These are phyloP conservation scores for Platycercus adscitus DNA, from an alignment of 2,113 vertebrate genomes.

Conservation along the genomic window DNA sequence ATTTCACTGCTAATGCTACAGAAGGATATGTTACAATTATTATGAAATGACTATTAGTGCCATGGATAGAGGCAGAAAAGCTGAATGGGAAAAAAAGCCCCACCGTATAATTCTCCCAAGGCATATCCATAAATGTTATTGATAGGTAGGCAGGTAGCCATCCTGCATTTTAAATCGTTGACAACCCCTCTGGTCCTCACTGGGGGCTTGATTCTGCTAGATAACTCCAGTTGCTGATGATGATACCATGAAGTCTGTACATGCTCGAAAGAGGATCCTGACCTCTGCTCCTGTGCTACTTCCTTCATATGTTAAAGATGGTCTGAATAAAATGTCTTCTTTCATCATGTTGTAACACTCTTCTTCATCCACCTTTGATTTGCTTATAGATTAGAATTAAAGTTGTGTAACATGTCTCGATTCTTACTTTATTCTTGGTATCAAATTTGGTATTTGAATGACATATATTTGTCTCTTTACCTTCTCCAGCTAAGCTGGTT, in stretches of 20 bases:
- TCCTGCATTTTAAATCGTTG: not conserved
- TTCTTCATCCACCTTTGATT: not conserved
- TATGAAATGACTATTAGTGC: not conserved
- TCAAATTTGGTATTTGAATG: not conserved
- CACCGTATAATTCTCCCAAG: not conserved
- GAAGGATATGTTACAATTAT: constrained; percentile 10
- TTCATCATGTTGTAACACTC: not conserved
- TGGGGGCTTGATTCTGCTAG: not conserved
- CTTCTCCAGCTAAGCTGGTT: not conserved
- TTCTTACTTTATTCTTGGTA: not conserved
- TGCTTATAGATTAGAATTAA: not conserved
- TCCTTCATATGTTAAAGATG: not conserved
- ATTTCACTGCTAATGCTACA: not conserved
- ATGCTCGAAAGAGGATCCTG: not conserved
- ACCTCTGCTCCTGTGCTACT: not conserved
- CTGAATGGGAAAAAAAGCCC: not conserved
- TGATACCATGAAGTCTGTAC: not conserved
- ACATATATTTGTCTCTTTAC: not conserved
- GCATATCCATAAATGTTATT: not conserved
- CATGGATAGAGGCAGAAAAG: not conserved
- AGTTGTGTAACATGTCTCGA: not conserved
- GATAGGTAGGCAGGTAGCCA: not conserved
- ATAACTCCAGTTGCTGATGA: not conserved
- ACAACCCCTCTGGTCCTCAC: not conserved
- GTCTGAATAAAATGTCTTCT: not conserved